Conservation (phyloP, 1,140 invertebrate species). For the Oscheius sp. region DNA sequence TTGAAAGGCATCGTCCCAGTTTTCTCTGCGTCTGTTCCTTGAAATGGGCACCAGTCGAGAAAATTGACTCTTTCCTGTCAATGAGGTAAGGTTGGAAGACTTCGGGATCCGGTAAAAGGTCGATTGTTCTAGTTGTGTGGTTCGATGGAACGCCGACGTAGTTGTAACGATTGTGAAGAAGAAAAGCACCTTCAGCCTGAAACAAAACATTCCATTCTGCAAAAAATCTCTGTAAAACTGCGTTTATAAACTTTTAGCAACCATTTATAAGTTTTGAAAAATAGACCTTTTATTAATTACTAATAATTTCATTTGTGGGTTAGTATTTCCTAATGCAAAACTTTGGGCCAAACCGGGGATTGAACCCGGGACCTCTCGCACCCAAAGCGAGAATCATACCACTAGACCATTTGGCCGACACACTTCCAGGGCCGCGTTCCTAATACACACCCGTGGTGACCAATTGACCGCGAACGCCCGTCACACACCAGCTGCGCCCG, state of each 20-base stretch:
- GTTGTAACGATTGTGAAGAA: neutral
- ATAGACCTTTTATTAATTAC: too few relatives aligned
- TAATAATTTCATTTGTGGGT: too few relatives aligned
- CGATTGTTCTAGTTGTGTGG: neutral
- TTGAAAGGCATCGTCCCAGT: neutral
- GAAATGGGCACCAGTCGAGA: neutral
- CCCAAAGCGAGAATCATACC: slow-evolving; percentile 55
- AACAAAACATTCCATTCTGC: too few relatives aligned
- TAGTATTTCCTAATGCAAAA: too few relatives aligned
- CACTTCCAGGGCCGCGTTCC: too few relatives aligned
- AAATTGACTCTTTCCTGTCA: neutral
- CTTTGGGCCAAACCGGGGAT: slow-evolving; percentile 17
- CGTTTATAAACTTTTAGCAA: too few relatives aligned
- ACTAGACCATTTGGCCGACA: slow-evolving; percentile 11
- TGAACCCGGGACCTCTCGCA: slow-evolving; percentile 60
- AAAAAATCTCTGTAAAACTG: too few relatives aligned
- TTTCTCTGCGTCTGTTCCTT: neutral
- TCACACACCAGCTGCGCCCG: too few relatives aligned
- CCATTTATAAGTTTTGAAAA: too few relatives aligned
- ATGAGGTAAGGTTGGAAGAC: neutral
- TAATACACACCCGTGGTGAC: too few relatives aligned
- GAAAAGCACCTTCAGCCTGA: neutral
- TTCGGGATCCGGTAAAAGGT: neutral
- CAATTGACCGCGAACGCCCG: too few relatives aligned
- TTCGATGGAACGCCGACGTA: neutral